These are phyloP conservation scores for Cinclus mexicanus DNA, from an alignment of 2,113 vertebrate genomes.

Conservation along the genomic window DNA sequence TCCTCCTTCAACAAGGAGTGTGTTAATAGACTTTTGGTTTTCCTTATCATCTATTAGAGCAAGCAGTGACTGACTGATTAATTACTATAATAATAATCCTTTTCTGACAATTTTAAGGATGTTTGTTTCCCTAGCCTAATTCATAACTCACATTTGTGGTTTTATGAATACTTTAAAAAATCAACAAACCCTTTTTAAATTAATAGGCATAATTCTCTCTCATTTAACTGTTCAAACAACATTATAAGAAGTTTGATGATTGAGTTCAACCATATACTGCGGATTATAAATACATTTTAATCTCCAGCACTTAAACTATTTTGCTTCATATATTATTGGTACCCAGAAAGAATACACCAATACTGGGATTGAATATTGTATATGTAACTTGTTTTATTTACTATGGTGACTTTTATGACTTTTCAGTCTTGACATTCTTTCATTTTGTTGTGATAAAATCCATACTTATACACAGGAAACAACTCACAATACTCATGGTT, in stretches of 20 bases:
- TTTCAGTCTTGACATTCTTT: not conserved
- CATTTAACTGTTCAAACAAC: not conserved
- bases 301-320: not conserved
- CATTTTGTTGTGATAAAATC: not conserved
- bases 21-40: not conserved
- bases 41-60: not conserved
- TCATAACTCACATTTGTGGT: not conserved
- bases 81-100: not conserved
- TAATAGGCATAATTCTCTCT: not conserved
- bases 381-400: not conserved
- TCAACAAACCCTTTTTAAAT: not conserved
- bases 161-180: not conserved
- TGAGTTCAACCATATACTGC: not conserved
- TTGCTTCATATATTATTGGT: not conserved
- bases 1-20: not conserved
- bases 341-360: not conserved
- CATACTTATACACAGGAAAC: not conserved
- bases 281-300: not conserved
- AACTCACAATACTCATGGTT: not conserved
- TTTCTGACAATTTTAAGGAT: not conserved
- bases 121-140: not conserved
- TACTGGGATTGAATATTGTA: not conserved
- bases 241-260: not conserved
- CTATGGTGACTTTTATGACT: not conserved
- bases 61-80: not conserved